Evolutionary conservation across 1,140 invertebrate species (phyloP), one percentile per base, ranked within the genome.

Genomic region (Drosophila ananassae): DNA sequence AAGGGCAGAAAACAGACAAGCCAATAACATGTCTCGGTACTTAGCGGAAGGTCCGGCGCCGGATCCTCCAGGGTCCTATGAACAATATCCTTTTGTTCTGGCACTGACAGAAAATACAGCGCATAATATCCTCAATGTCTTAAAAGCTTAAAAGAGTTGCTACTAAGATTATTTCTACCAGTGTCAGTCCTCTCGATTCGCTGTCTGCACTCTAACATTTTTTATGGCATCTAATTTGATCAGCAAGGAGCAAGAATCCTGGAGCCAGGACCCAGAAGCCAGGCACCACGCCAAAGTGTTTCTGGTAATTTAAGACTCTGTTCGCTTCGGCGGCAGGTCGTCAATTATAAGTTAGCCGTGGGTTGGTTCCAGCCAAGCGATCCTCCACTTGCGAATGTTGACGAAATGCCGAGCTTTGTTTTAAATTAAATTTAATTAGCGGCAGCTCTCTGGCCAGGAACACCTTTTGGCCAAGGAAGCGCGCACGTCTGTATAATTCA

Each of bases 341-440:
- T 50, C 81, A 84, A 87, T 84, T 84, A 87, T 58, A 59, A 73
- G 48, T 17, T 61, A 30, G 44, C 63, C 24, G 25, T 44, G 51
- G 66, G n/a, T 39, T 37, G 47, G n/a, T 0, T 52, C 13, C n/a
- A 13, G 55, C 32, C 13, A 30, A 22, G 22, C 24, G 37, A 44
- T 69, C 37, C 50, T 12, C 32, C 32, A 22, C 25, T 32, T 8
- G 17, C n/a, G 2, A 48, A 30, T 37, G 44, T 72, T 89, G 83
- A 89, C 67, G 82, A 77, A 85, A 87, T 89, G 75, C 66, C 82
- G 64, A 61, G 71, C 62, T 68, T 62, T 87, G 82, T 82, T 79
- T 89, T 89, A 89, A 89, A 87, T 87, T 87, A 83, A 87, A 87
- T 87, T 87, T 89, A 89, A 89, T 87, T 87, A 87, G 82, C 83